phyloP scores from a whole-genome alignment of 2,113 vertebrate species.

The Dolichallabes microphthalmus region DNA sequence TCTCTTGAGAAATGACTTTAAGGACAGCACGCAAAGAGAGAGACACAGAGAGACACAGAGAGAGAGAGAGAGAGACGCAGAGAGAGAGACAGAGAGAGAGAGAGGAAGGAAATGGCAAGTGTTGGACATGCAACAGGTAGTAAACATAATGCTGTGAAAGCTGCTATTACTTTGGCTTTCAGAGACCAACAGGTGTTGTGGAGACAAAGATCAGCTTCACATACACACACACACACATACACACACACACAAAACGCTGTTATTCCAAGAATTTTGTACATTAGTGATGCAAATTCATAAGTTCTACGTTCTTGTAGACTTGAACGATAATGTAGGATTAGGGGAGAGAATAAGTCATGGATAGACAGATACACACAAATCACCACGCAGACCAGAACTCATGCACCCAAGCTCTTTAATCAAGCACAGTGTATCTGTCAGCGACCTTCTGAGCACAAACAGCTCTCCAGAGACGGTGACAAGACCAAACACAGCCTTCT shows the following conservation, averaged over 20 bases:
- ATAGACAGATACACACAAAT: neutral
- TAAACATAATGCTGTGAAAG: constrained; percentile 60
- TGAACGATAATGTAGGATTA: neutral
- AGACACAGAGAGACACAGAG: neutral
- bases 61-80: neutral
- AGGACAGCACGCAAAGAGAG: neutral
- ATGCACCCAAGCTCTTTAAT: constrained; percentile 59
- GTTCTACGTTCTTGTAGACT: neutral
- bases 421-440: constrained; percentile 60
- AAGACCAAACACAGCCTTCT: constrained; percentile 60
- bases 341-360: neutral
- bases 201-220: constrained; percentile 54
- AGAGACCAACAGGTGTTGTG: constrained; percentile 59
- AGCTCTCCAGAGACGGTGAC: constrained; percentile 52
- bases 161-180: constrained; percentile 58
- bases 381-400: constrained; percentile 33
- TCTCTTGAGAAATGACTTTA: constrained; percentile 1
- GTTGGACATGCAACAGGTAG: constrained; percentile 56
- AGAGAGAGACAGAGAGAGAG: neutral
- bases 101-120: constrained; percentile 15
- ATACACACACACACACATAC: constrained; percentile 4
- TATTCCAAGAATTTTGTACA: neutral
- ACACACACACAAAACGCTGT: neutral
- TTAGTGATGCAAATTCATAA: neutral
- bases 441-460: constrained; percentile 50